A percentile compares a stretch with the other conserved stretches of the same genome.
Evolutionary conservation across 2,797 vertebrate species (phyloP).

Genomic region (Zenarchopterus dispar): DNA sequence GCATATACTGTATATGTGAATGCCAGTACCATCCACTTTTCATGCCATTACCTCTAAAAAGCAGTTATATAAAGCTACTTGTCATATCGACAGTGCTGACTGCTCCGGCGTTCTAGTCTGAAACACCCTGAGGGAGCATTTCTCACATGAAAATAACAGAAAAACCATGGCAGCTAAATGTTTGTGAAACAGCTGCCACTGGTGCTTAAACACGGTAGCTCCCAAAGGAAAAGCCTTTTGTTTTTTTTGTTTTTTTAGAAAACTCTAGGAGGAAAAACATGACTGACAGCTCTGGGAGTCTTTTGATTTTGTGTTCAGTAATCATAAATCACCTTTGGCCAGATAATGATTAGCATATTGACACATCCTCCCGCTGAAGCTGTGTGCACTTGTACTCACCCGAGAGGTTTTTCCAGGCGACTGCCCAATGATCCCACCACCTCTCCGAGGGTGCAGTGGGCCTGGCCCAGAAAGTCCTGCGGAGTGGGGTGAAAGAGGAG

Average conservation of each 20-base stretch:
- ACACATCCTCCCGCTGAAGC: not conserved
- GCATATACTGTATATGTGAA: not conserved
- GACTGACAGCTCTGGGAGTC: not conserved
- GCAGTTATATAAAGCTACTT: not conserved
- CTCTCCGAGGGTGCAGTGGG: conserved; percentile 92
- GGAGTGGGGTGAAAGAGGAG: not conserved
- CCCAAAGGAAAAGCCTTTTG: not conserved
- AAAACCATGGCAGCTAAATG: not conserved
- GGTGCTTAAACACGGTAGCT: conserved; percentile 4
- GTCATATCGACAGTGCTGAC: not conserved
- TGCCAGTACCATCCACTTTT: not conserved
- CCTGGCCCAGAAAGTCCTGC: conserved; percentile 97
- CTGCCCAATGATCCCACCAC: conserved; percentile 95
- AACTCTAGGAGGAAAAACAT: not conserved
- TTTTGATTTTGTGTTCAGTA: not conserved
- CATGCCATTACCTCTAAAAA: not conserved
- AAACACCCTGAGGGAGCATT: not conserved
- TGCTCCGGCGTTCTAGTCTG: too few relatives aligned
- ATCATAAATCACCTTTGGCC: conserved; percentile 9
- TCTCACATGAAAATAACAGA: not conserved
- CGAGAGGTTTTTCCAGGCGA: conserved; percentile 90
- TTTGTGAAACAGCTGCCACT: not conserved
- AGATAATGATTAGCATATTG: conserved; percentile 2
- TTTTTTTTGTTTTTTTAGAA: not conserved
- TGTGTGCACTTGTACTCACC: conserved; percentile 82